These are phyloP conservation scores for Natrix natrix DNA, from an alignment of 2,797 vertebrate species.

Conservation along the genomic window DNA sequence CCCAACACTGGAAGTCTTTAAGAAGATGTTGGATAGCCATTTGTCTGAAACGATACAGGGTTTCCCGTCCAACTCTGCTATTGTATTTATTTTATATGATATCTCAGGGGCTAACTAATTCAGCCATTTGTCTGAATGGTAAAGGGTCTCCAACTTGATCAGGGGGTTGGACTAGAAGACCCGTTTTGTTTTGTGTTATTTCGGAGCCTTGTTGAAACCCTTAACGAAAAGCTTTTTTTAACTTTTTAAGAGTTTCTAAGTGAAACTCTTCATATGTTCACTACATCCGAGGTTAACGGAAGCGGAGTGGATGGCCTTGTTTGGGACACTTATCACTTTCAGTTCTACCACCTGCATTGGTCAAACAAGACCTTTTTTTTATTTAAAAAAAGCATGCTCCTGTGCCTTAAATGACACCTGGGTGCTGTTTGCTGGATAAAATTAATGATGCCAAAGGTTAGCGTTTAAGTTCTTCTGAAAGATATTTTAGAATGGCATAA, in stretches of 20 bases:
- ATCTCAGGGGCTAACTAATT: too few relatives aligned
- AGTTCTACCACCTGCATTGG: not conserved
- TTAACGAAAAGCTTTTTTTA: not conserved
- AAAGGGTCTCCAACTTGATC: fast-evolving
- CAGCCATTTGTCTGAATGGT: not conserved
- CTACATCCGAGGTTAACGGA: not conserved
- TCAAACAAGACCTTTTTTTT: not conserved
- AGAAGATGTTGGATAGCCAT: too few relatives aligned
- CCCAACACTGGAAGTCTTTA: too few relatives aligned
- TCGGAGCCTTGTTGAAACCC: not conserved
- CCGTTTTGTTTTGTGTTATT: not conserved
- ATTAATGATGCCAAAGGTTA: not conserved
- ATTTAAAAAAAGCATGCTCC: not conserved
- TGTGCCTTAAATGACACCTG: not conserved
- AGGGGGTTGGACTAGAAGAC: too few relatives aligned
- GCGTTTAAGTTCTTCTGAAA: not conserved
- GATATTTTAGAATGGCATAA: not conserved
- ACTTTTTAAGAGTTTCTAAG: too few relatives aligned
- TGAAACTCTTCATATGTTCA: not conserved
- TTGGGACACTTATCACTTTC: not conserved
- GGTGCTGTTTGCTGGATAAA: not conserved
- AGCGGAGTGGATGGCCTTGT: not conserved
- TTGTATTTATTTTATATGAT: too few relatives aligned
- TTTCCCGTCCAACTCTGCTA: too few relatives aligned
- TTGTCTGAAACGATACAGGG: too few relatives aligned